These are phyloP conservation scores for Liopterus haemorrhoidalis DNA, from an alignment of 2,888 invertebrate species.

Conservation along the genomic window DNA sequence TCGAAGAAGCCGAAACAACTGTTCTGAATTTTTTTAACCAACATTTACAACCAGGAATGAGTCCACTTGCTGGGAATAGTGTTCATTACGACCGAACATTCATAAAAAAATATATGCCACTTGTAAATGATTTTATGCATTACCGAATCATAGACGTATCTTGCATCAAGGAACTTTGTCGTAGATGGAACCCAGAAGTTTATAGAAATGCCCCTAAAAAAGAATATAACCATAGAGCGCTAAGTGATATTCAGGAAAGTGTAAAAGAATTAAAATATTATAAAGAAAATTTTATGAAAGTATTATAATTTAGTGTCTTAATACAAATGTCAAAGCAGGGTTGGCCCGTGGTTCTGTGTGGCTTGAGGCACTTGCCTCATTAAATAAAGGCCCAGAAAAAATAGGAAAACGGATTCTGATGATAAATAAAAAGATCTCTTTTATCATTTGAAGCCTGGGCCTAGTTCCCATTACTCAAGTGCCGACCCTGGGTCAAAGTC, in stretches of 20 bases:
- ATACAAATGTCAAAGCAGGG: not conserved
- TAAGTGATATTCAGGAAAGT: conserved; percentile 83
- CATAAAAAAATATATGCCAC: conserved; percentile 76
- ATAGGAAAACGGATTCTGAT: not conserved
- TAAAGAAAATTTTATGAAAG: conserved; percentile 58
- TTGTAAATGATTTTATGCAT: conserved; percentile 70
- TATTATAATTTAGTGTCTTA: not conserved
- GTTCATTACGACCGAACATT: conserved; percentile 83
- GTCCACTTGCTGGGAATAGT: conserved; percentile 82
- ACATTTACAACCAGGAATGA: conserved; percentile 53
- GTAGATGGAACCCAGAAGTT: conserved; percentile 67
- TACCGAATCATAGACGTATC: conserved; percentile 92
- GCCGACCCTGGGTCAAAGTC: too few species aligned
- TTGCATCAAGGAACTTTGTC: conserved; percentile 76
- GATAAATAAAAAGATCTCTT: too few species aligned
- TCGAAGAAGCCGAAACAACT: conserved; percentile 62
- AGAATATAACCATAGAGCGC: conserved; percentile 60
- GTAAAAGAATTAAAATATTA: conserved; percentile 79
- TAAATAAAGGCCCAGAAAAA: not conserved
- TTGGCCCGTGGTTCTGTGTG: not conserved
- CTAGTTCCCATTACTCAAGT: too few species aligned
- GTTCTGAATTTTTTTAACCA: conserved; percentile 65
- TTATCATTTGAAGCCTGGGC: too few species aligned
- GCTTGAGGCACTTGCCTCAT: not conserved
- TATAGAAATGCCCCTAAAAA: conserved; percentile 57